Evolutionary conservation across 2,113 vertebrate species (phyloP).

Genomic region (Anoplopoma fimbria): DNA sequence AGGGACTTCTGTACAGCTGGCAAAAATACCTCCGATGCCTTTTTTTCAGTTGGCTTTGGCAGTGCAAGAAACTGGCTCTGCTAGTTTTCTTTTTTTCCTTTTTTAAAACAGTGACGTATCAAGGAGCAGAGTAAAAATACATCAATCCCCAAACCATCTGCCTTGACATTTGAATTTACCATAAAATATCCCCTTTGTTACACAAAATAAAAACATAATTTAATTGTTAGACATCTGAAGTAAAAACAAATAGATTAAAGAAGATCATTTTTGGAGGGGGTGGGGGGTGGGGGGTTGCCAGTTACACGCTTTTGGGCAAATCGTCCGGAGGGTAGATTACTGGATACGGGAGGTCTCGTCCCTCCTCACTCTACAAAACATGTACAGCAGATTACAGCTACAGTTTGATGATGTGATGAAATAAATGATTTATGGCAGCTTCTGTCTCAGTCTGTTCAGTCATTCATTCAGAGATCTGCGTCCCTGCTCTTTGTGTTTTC

Average conservation of each 20-base stretch:
- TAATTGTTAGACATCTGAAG: conserved; percentile 85
- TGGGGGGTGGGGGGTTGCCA: conserved; percentile 65
- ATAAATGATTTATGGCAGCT: conserved; percentile 77
- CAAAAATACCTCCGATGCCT: conserved; percentile 83
- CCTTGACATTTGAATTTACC: conserved; percentile 79
- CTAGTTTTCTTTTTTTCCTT: conserved; percentile 55
- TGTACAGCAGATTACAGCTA: conserved; percentile 85
- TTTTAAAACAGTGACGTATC: conserved; percentile 75
- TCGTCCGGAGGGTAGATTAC: too few relatives aligned
- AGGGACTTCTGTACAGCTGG: conserved; percentile 94
- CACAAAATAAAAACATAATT: conserved; percentile 87
- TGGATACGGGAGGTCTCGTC: conserved; percentile 59
- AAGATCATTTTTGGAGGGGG: conserved; percentile 15
- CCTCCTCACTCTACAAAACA: conserved; percentile 76
- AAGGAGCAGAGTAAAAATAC: conserved; percentile 85
- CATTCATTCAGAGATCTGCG: conserved; percentile 54
- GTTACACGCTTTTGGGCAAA: conserved; percentile 76
- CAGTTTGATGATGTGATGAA: conserved; percentile 76
- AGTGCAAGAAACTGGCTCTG: conserved; percentile 82
- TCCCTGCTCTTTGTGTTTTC: conserved; percentile 57
- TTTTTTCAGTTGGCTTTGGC: conserved; percentile 79
- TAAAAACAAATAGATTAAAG: conserved; percentile 84
- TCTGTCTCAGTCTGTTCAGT: conserved; percentile 68
- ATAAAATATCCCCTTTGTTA: conserved; percentile 86
- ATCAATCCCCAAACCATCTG: conserved; percentile 79